Percentiles rank a stretch among this genome's conserved stretches.
Evolutionary conservation across 2,797 vertebrate species (phyloP).

Genomic region (Emydoidea blandingii): DNA sequence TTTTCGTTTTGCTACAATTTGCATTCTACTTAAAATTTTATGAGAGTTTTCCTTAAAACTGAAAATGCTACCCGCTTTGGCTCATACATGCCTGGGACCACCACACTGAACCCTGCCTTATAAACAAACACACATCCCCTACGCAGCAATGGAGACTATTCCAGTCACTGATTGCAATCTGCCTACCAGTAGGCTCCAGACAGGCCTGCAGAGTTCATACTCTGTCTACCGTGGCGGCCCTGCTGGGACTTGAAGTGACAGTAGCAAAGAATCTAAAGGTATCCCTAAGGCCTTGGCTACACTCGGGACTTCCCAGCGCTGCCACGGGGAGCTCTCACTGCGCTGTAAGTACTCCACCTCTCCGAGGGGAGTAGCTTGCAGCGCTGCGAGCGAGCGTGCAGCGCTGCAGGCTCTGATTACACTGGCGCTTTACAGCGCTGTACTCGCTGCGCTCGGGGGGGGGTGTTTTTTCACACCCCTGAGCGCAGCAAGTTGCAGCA

Average conservation of each 20-base stretch:
- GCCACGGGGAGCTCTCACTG: too few species aligned
- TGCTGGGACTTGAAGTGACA: not conserved
- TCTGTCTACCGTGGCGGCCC: not conserved
- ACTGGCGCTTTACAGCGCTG: too few species aligned
- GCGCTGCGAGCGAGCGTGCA: too few species aligned
- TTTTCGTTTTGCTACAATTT: not conserved
- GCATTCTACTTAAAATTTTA: constrained; percentile 26
- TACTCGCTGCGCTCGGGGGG: too few species aligned
- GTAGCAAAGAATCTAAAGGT: not conserved
- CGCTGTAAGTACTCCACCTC: too few species aligned
- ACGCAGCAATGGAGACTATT: not conserved
- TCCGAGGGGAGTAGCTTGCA: too few species aligned
- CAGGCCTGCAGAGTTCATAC: not conserved
- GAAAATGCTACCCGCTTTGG: not conserved
- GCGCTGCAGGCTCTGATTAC: too few species aligned
- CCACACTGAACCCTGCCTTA: not conserved
- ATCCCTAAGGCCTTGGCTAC: not conserved
- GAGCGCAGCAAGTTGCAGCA: too few species aligned
- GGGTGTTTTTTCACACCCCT: too few species aligned
- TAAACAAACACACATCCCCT: accelerated
- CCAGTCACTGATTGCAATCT: not conserved
- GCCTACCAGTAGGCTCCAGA: not conserved
- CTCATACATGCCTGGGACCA: not conserved
- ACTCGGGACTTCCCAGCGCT: too few species aligned
- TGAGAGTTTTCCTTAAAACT: not conserved